phyloP scores from a whole-genome alignment of 1,140 invertebrate species.

The Homalodisca vitripennis region DNA sequence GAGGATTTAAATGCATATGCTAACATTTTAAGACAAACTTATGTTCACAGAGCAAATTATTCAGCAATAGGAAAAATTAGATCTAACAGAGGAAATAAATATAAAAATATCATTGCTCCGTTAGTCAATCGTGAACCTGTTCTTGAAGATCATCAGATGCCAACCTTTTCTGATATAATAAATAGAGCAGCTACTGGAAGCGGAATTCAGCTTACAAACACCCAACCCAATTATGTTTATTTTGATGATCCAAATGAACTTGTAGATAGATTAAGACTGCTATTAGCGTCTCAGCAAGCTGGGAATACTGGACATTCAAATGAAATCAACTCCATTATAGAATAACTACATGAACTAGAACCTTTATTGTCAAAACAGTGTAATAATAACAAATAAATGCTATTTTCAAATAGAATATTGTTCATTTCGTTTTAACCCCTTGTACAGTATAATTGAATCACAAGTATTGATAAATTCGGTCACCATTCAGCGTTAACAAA shows the following conservation, averaged over 20 bases:
- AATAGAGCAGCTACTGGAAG: neutral
- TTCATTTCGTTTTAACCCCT: neutral
- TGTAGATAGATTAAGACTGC: neutral
- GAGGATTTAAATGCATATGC: slow-evolving; percentile 12
- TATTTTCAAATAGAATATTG: too few relatives aligned
- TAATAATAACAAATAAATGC: too few relatives aligned
- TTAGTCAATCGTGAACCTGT: neutral
- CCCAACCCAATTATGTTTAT: neutral
- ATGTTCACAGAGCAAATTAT: slow-evolving; percentile 17
- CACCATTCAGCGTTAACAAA: neutral
- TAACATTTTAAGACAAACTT: neutral
- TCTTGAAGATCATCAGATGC: neutral
- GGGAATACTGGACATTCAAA: neutral
- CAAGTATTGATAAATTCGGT: slow-evolving; percentile 19
- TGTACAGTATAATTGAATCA: neutral
- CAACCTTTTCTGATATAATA: neutral
- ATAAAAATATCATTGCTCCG: neutral
- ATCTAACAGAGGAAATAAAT: slow-evolving; percentile 13
- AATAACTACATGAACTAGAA: slow-evolving; percentile 2
- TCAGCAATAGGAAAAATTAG: neutral
- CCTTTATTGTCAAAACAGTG: too few relatives aligned
- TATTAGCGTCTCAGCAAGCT: slow-evolving; percentile 6
- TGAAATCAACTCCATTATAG: slow-evolving; percentile 6
- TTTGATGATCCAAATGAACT: slow-evolving; percentile 16
- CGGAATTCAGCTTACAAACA: neutral